A percentile compares a stretch with the other conserved stretches of the same genome.
Evolutionary conservation across 2,113 vertebrate species (phyloP).

Genomic region (Perccottus glenii): DNA sequence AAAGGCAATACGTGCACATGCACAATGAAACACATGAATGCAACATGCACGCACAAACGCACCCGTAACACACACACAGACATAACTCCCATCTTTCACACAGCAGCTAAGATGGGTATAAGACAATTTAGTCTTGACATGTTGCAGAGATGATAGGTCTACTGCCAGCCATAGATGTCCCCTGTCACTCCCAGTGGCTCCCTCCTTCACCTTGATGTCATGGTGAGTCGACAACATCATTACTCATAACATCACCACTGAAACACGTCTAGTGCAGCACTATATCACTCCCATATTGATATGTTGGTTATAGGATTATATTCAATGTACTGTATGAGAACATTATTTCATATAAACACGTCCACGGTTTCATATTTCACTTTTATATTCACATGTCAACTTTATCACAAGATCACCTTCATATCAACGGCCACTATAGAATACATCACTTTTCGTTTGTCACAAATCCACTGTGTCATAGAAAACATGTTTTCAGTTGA

Average conservation of each 20-base stretch:
- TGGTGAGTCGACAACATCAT: conserved; percentile 65
- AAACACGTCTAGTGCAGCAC: conserved; percentile 71
- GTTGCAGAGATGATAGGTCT: conserved; percentile 52
- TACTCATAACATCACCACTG: conserved; percentile 71
- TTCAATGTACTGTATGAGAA: conserved; percentile 73
- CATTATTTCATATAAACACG: conserved; percentile 76
- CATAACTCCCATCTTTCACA: conserved; percentile 58
- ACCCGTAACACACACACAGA: conserved; percentile 22
- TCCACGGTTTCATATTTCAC: conserved; percentile 75
- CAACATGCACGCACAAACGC: conserved; percentile 61
- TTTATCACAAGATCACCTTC: conserved; percentile 71
- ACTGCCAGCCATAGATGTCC: conserved; percentile 43
- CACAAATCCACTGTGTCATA: conserved; percentile 74
- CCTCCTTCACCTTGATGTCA: conserved; percentile 62
- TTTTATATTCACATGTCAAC: conserved; percentile 77
- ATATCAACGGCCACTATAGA: conserved; percentile 73
- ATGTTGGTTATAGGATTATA: conserved; percentile 77
- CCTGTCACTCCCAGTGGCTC: conserved; percentile 53
- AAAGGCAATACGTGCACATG: conserved; percentile 81
- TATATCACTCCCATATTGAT: conserved; percentile 75
- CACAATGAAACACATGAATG: conserved; percentile 75
- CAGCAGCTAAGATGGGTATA: conserved; percentile 70
- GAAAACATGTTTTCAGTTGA: conserved; percentile 53
- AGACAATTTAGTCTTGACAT: conserved; percentile 63
- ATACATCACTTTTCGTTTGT: conserved; percentile 68